Conservation (phyloP, 2,888 invertebrate genomes). For the Cephus spinipes region DNA sequence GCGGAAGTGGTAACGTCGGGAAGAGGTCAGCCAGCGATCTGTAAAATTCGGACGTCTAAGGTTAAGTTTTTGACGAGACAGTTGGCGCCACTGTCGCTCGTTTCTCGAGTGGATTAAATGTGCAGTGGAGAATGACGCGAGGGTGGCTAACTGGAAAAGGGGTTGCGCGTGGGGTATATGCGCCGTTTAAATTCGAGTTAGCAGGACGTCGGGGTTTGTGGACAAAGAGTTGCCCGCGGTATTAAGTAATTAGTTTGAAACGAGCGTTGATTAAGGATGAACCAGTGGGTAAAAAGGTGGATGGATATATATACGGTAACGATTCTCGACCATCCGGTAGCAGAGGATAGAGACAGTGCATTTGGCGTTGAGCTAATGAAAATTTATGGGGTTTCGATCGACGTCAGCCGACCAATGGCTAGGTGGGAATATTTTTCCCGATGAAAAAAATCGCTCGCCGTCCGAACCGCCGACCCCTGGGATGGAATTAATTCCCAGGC, state of each 20-base stretch:
- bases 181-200: constrained; percentile 54
- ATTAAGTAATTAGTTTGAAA: constrained; percentile 54
- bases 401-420: constrained; percentile 26
- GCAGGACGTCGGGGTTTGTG: constrained; percentile 37
- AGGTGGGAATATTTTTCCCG: constrained; percentile 16
- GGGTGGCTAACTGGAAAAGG: background rate
- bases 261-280: constrained; percentile 51
- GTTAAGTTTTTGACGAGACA: background rate
- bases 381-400: constrained; percentile 40
- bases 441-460: background rate
- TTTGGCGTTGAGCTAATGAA: constrained; percentile 24
- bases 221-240: constrained; percentile 49
- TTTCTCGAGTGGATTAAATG: background rate
- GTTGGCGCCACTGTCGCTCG: background rate
- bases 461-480: background rate
- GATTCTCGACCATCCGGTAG: background rate
- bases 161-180: constrained; percentile 12
- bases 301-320: background rate
- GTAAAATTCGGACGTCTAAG: background rate
- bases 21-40: too few relatives aligned
- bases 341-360: constrained; percentile 3
- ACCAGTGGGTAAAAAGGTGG: background rate
- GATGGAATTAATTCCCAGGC: background rate
- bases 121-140: background rate
- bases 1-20: background rate